Evolutionary conservation across 2,113 vertebrate species (phyloP), one percentile per base, ranked within the genome.

Genomic region (Acinonyx jubatus): DNA sequence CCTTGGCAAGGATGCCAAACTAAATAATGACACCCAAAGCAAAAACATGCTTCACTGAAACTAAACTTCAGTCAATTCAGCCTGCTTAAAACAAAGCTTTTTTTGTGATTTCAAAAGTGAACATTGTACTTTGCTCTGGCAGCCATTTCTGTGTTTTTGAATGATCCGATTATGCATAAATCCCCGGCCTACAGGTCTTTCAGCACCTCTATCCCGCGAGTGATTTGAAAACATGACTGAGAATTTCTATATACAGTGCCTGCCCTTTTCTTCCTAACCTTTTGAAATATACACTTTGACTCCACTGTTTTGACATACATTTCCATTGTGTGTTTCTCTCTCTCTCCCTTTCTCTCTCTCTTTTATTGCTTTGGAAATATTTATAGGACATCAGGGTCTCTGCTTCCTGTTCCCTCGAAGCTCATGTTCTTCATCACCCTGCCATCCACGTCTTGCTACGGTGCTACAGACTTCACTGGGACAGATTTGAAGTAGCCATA

Each of bases 1-100:
- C 98, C 98, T 98, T 98, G 98, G 98, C 92, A 91, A 97, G 95
- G 93, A 98, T 92, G 99, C 99, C 99, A 99, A 99, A 95, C 98
- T 98, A 99, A 99, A 99, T 98, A 99, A 99, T 98, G 98, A 99
- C 99, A 99, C 98, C 98, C 98, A 99, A 99, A 99, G 99, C 99
- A 98, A 99, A 99, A 99, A 99, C 98, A 99, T 98, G 98, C 98
- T 98, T 98, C 98, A 98, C 98, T 99, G 99, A 98, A 98, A 98
- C 98, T 98, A 97, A 98, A 98, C 98, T 99, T 98, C 95, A 98
- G 98, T 99, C 98, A 97, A 95, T 98, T 98, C 98, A 99, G 97
- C 98, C 98, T 98, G 89, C 94, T 89, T 96, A 96, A 98, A 98
- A 99, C 98, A 99, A 99, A 99, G 99, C 98, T 98, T 99, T 98